These are phyloP conservation scores for Cephus sareptanus DNA, from an alignment of 2,888 invertebrate genomes.

Conservation along the genomic window DNA sequence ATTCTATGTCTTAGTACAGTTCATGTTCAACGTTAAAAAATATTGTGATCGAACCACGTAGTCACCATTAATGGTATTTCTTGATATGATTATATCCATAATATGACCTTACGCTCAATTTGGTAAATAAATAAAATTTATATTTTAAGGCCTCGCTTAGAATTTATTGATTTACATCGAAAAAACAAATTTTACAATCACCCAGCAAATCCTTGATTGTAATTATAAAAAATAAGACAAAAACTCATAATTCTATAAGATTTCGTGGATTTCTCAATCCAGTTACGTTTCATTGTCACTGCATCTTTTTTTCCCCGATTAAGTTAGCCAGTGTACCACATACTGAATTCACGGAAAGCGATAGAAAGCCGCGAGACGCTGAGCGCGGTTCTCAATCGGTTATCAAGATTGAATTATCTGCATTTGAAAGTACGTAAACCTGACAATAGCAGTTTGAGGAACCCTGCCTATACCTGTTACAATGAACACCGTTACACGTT, in stretches of 20 bases:
- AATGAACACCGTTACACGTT: not conserved
- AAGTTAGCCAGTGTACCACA: not conserved
- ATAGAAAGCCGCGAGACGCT: not conserved
- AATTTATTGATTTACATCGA: not conserved
- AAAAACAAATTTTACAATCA: not conserved
- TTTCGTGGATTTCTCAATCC: not conserved
- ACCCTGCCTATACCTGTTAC: not conserved
- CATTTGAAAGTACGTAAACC: not conserved
- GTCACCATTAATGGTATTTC: not conserved
- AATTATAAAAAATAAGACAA: not conserved
- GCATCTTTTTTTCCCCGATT: not conserved
- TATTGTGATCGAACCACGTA: not conserved
- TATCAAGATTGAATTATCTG: not conserved
- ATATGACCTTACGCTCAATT: not conserved
- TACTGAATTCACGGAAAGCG: not conserved
- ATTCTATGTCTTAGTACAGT: not conserved
- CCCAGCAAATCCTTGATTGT: not conserved
- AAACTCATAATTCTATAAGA: not conserved
- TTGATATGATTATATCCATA: too few relatives aligned
- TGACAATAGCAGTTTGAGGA: not conserved
- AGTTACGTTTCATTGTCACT: not conserved
- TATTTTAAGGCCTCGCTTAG: not conserved
- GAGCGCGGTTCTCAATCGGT: not conserved
- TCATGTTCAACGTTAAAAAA: not conserved
- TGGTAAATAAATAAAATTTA: not conserved